Evolutionary conservation across 2,797 vertebrate genomes (phyloP).

Genomic region (Rhinophrynus dorsalis): DNA sequence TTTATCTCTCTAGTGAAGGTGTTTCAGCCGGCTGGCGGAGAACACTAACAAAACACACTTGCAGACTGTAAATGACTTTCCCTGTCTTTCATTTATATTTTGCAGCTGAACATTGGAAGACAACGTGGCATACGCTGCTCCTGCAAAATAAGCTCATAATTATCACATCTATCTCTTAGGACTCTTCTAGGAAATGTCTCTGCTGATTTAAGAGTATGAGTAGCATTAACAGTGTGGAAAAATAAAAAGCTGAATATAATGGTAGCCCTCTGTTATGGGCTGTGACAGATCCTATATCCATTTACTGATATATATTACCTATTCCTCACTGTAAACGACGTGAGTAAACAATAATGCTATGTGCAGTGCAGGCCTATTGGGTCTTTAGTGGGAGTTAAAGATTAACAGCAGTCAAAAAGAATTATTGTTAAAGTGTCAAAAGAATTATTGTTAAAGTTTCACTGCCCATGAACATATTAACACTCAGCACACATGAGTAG

Average conservation of each 20-base stretch:
- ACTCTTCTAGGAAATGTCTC: not conserved
- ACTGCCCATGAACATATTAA: no score
- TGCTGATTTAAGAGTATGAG: conserved; percentile 5
- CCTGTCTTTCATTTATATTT: conserved; percentile 25
- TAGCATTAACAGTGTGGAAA: not conserved
- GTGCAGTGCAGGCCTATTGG: no score
- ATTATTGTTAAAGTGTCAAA: no score
- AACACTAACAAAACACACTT: conserved; percentile 1
- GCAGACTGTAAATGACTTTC: not conserved
- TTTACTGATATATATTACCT: not conserved
- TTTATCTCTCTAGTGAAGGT: not conserved
- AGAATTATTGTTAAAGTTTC: no score
- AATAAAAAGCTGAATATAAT: conserved; percentile 13
- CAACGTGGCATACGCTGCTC: not conserved
- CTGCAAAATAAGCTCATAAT: not conserved
- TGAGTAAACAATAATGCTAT: not conserved
- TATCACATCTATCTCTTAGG: conserved; percentile 4
- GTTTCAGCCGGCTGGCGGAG: not conserved
- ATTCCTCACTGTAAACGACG: not conserved
- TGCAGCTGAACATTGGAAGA: not conserved
- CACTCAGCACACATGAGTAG: no score
- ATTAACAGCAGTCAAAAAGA: no score
- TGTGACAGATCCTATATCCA: not conserved
- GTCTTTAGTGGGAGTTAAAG: no score
- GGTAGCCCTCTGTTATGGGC: not conserved